Conservation (phyloP, 2,113 vertebrate genomes). For the Butorides virescens region DNA sequence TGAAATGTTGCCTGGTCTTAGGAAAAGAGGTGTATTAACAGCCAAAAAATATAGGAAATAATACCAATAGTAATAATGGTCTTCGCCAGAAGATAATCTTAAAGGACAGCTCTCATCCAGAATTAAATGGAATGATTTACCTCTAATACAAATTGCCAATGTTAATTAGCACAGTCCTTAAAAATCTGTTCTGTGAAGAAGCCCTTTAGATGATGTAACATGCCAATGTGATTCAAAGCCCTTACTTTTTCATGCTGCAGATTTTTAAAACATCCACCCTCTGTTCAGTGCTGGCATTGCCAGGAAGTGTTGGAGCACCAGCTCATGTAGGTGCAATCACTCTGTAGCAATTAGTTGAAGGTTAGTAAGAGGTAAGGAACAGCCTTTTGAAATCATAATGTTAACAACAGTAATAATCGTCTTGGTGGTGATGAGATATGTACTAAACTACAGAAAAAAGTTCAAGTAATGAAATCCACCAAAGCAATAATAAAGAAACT, state of each 20-base stretch:
- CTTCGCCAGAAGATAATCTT: neutral
- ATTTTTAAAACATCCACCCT: neutral
- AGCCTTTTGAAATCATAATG: neutral
- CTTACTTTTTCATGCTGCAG: neutral
- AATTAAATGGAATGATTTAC: neutral
- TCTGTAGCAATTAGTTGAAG: neutral
- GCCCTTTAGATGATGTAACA: neutral
- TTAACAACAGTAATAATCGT: neutral
- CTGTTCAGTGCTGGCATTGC: neutral
- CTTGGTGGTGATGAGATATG: neutral
- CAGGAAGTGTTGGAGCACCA: neutral
- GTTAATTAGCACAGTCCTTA: slow-evolving; percentile 6
- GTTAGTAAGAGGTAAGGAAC: neutral
- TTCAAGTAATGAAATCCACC: neutral
- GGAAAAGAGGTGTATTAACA: neutral
- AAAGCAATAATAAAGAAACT: neutral
- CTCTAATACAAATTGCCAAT: neutral
- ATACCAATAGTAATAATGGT: neutral
- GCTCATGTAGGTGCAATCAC: neutral
- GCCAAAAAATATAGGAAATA: neutral
- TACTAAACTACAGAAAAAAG: neutral
- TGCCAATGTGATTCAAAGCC: neutral
- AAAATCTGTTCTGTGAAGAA: slow-evolving; percentile 38
- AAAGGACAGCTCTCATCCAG: neutral
- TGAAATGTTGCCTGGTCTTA: neutral